Evolutionary conservation across 2,888 invertebrate species (phyloP).

Genomic region (Metopia argyrocephala): DNA sequence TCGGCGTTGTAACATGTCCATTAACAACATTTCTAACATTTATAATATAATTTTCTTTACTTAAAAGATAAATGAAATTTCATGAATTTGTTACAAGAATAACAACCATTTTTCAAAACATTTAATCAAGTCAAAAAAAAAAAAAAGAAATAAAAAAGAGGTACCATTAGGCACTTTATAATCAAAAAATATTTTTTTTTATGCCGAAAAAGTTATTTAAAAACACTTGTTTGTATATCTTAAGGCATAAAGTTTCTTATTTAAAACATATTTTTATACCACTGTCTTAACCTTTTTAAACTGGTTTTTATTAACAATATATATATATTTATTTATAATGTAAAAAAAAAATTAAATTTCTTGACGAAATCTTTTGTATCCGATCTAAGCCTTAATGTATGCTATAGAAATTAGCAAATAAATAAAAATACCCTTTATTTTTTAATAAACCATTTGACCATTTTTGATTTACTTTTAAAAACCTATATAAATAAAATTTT

Average conservation of each 20-base stretch:
- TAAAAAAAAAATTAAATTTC: neutral
- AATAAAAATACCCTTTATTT: constrained; percentile 61
- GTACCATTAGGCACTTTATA: no score
- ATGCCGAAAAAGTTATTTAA: constrained; percentile 12
- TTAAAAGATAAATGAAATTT: constrained; percentile 55
- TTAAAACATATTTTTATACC: constrained; percentile 4
- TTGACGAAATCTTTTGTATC: constrained; percentile 68
- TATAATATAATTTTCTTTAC: constrained; percentile 29
- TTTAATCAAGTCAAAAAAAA: constrained; percentile 26
- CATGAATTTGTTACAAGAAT: constrained; percentile 32
- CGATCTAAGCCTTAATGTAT: constrained; percentile 68
- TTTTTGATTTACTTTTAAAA: neutral
- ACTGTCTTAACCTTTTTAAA: neutral
- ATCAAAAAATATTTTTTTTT: no score
- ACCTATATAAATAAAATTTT: neutral
- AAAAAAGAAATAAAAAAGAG: neutral
- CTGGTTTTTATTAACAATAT: neutral
- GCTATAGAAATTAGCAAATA: constrained; percentile 63
- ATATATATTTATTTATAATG: no score
- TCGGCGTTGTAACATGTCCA: constrained; percentile 18
- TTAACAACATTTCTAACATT: constrained; percentile 33
- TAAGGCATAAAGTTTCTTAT: neutral
- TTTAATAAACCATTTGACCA: constrained; percentile 56
- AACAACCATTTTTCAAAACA: constrained; percentile 59
- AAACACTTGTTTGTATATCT: neutral